Evolutionary conservation across 2,113 vertebrate species (phyloP), one percentile per base, ranked within the genome.

Genomic region (Gila orcuttii): DNA sequence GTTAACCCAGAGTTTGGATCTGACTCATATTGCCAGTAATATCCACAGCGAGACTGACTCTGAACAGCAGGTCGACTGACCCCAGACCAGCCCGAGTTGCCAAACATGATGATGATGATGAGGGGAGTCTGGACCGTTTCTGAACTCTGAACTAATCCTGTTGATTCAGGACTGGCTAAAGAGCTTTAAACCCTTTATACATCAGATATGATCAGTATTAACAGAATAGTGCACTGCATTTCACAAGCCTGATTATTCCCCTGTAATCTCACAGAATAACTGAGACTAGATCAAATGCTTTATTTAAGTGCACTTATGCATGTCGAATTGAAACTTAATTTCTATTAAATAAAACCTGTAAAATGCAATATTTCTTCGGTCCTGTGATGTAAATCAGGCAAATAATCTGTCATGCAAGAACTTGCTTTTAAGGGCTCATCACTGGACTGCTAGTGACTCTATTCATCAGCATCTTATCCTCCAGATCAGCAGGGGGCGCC

Each of bases 1-100:
- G 9, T 91, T 97, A 39, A 98, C 97, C 0, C 93, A 96, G 86
- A 96, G 96, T 90, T 89, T 98, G 93, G 97, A 97, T 90, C 94
- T 97, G 28, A 93, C 95, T 0, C 94, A 96, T 89, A 96, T 98
- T 1, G 92, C 97, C n/a, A 47, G 86, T 21, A 89, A 93, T 86
- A 96, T 98, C 86, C 92, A 97, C 92, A 95, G 93, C 0, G 93
- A 96, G 50, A 17, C 91, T 0, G 74, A 6, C 3, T 17, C 15
- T 19, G 73, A 45, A 2, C 57, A 64, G 13, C 3, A 81, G 1
- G 3, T 21, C n/a, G 9, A 17, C 77, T 79, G 77, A 79, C 4
- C 75, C 6, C 25, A 79, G 76, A 79, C 19, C 57, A 25, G 55
- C 5, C 4, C 2, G 50, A 17, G 33, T 19, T 36, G 50, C 55